Base-by-base conservation (phyloP, 2,888 invertebrate species). In the Syritta pipiens region DNA sequence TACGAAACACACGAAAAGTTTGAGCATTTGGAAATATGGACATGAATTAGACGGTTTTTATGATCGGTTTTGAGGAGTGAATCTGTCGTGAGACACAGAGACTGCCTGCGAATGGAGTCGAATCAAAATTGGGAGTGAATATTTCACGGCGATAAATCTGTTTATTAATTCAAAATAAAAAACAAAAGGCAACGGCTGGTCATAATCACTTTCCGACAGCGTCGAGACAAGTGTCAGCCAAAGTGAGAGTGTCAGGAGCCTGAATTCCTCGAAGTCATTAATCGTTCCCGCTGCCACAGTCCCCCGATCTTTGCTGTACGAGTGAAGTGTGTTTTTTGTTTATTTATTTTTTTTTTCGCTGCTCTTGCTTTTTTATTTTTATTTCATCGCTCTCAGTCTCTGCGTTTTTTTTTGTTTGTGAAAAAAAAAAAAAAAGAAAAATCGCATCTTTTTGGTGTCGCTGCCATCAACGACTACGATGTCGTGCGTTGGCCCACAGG, bases 401-500 rank as follows among this genome's bases (percentile, higher is more conserved):
- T 28, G 40, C 14, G 35, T 6, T 6, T 22, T 35, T 24, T 24
- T 14, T 30, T n/a, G 35, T 17, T 24, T 35, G 4, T 53, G 14
- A 44, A 10, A 51, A 37, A 42, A 7, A 7, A 35, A 17, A 10
- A 17, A 28, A 37, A 59, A 53, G 12, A 44, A 44, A 30, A 30
- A 10, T 42, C 12, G 46, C 22, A 48, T 48, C 26, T 30, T 28
- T 40, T 28, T 32, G 17, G 1, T 4, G 59, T 14, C 44, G 24
- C 32, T 76, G 51, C 44, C 42, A 51, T 59, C n/a, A n/a, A n/a
- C n/a, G n/a, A 42, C 55, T 67, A 17, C 19, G 17, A n/a, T 67
- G 68, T 74, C 74, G 65, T 77, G 26, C 72, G 62, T 62, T 79
- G 79, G 79, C 79, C 72, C 79, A 67, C 49, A 67, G 62, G n/a